Base-by-base conservation (phyloP, 1,140 invertebrate species). In the Pseudachorutes palmiensis region DNA sequence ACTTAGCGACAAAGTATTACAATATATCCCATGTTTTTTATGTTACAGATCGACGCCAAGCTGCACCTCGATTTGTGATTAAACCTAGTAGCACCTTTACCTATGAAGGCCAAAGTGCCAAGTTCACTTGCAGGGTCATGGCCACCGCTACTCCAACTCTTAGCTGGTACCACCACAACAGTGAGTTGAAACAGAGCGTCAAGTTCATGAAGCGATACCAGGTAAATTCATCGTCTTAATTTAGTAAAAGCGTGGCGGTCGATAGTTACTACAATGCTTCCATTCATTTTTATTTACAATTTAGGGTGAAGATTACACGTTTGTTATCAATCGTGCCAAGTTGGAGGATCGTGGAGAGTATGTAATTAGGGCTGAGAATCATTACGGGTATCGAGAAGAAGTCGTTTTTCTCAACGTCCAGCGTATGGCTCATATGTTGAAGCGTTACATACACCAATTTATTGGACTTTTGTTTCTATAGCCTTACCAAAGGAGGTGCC, bases 191-290 rank as follows among this genome's bases (percentile, higher is more conserved):
- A 63, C 97, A 99, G 80, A 97, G 94, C 72, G 94, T 97, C 29
- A 99, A 99, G 80, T 97, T 94, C 79, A 98, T 99, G 95, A 98
- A 98, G 81, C 86, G 95, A 71, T 99, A 98, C 77, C 82, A 86
- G 32, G 67, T 69, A 69, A 31, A 26, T 30, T 28, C n/a, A n/a
- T n/a, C n/a, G n/a, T n/a, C n/a, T n/a, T n/a, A n/a, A n/a, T n/a
- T n/a, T n/a, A n/a, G n/a, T n/a, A n/a, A n/a, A n/a, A n/a, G n/a
- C n/a, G n/a, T n/a, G n/a, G n/a, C n/a, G n/a, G n/a, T n/a, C n/a
- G n/a, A n/a, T n/a, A n/a, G n/a, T n/a, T n/a, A n/a, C n/a, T n/a
- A n/a, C n/a, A n/a, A n/a, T n/a, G n/a, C n/a, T n/a, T n/a, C n/a
- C n/a, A n/a, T n/a, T n/a, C n/a, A n/a, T n/a, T n/a, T n/a, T n/a